Percentiles rank a stretch among this genome's conserved stretches.
Conservation (phyloP, 2,113 vertebrate genomes). For the Himantopus leucocephalus region DNA sequence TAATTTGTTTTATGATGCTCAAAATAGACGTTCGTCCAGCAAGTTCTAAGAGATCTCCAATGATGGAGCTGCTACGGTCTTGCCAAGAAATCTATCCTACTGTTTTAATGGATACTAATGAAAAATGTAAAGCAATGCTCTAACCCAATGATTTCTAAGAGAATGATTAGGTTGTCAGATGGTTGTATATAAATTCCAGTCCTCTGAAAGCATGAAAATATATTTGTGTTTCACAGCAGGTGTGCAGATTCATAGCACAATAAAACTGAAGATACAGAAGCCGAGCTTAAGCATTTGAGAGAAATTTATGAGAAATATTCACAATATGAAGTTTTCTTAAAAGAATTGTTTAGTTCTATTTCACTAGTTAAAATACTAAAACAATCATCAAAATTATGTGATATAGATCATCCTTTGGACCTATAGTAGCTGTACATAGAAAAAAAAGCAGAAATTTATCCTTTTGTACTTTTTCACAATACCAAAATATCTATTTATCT, state of each 20-base stretch:
- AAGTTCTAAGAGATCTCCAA: not conserved
- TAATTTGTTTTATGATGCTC: not conserved
- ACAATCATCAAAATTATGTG: not conserved
- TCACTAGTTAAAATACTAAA: not conserved
- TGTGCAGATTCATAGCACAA: not conserved
- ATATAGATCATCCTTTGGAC: not conserved
- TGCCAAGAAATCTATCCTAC: not conserved
- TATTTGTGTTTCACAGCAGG: not conserved
- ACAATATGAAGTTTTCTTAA: not conserved
- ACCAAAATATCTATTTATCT: not conserved
- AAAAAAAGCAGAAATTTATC: not conserved
- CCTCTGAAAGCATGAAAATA: not conserved
- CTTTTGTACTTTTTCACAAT: not conserved
- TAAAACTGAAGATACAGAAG: not conserved
- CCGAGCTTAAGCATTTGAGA: not conserved
- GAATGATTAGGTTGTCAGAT: not conserved
- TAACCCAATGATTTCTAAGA: not conserved
- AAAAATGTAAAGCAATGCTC: not conserved
- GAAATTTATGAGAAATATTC: not conserved
- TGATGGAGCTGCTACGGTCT: not conserved
- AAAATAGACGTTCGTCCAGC: constrained; percentile 14
- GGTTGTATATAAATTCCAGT: not conserved
- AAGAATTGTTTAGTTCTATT: not conserved
- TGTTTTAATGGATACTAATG: not conserved
- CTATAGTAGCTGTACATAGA: not conserved